Base-by-base conservation (phyloP, 2,888 invertebrate genomes). In the Hypomecis atomaria region DNA sequence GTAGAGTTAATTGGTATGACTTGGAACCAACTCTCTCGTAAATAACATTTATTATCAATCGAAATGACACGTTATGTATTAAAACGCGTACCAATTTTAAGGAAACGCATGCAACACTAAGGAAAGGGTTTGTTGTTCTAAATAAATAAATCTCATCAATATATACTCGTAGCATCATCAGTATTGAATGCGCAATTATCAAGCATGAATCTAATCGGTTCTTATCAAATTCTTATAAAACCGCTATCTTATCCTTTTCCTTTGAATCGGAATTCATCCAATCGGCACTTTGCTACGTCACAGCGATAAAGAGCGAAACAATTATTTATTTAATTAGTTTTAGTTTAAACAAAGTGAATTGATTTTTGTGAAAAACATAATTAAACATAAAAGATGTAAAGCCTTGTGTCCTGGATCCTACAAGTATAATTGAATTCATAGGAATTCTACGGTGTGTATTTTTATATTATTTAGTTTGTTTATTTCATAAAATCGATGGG, bases 241-340 rank as follows among this genome's bases (percentile, higher is more conserved):
- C 10, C 37, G 11, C 7, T 59, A 60, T 67, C 65, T 65, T 66
- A 72, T 71, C 71, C 37, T 37, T 10, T 9, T 49, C 37, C 33
- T 54, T 36, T 48, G 37, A 59, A 63, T 63, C 55, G 38, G 37
- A 59, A 66, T 67, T 38, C 42, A 13, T 47, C 13, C 57, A 64
- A 68, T 69, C 70, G 44, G 65, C 67, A 68, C 54, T 62, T 67
- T 47, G 66, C 70, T 23, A 57, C 71, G 68, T 75, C 71, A 66
- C 7, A 6, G 23, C 40, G 66, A 70, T 68, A 65, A 64, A 52
- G 55, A 45, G 44, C 49, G 50, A 36, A 37, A 60, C 57, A 62
- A 10, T 62, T 38, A 59, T 42, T 42, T 40, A 37, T 47, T 44
- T 61, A 62, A 50, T 58, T 59, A 45, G n/a, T 49, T 49, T n/a